A percentile compares a stretch with the other conserved stretches of the same genome.
Conservation (phyloP, 2,888 invertebrate genomes). For the Clanis bilineata region DNA sequence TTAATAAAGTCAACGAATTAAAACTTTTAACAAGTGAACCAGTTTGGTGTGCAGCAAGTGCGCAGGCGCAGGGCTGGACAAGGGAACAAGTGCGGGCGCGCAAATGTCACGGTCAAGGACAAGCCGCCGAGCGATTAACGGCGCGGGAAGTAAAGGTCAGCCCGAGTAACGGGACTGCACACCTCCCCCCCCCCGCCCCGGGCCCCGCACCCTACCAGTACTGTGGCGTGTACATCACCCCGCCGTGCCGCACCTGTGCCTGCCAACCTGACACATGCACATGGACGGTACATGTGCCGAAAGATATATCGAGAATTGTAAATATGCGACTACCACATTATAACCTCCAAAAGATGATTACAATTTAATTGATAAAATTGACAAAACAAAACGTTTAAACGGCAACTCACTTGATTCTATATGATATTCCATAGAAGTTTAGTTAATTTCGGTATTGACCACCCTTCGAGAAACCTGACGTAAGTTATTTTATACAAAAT, state of each 20-base stretch:
- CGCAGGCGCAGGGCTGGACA: neutral
- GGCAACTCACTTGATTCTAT: too few relatives aligned
- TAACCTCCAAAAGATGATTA: too few relatives aligned
- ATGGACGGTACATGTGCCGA: neutral
- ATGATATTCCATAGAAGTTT: too few relatives aligned
- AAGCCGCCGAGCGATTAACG: slow-evolving; percentile 28
- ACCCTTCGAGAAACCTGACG: too few relatives aligned
- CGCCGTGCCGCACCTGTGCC: neutral
- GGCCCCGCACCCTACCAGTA: too few relatives aligned
- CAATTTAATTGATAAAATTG: too few relatives aligned
- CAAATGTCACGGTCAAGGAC: slow-evolving; percentile 39
- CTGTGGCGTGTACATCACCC: too few relatives aligned
- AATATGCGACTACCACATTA: too few relatives aligned
- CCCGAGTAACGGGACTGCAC: slow-evolving; percentile 38
- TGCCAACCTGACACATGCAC: neutral
- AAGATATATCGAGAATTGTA: neutral
- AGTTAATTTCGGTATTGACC: too few relatives aligned
- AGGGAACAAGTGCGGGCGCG: slow-evolving; percentile 23
- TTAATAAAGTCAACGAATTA: neutral
- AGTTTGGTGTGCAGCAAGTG: neutral
- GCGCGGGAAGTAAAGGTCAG: slow-evolving; percentile 37
- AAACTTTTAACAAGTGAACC: neutral
- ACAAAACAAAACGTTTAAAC: too few relatives aligned
- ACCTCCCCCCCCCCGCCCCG: slow-evolving; percentile 11
- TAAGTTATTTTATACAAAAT: too few relatives aligned